These are phyloP conservation scores for Ametastegia equiseti DNA, from an alignment of 2,888 invertebrate species.

Conservation along the genomic window DNA sequence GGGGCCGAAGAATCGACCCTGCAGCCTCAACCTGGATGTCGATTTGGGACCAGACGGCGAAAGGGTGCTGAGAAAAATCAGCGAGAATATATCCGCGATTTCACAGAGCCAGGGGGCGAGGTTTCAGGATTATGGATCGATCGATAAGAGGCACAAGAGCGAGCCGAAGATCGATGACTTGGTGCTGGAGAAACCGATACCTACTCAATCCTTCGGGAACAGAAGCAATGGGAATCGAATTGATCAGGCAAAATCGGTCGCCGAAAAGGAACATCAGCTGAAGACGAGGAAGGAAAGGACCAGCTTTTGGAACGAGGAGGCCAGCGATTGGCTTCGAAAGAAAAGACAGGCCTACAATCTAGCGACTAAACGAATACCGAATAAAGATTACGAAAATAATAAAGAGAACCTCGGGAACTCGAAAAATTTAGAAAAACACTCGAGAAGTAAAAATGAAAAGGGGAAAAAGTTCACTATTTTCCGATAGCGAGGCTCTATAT, in stretches of 20 bases:
- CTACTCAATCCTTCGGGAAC: background rate
- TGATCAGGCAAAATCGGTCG: slow-evolving; percentile 37
- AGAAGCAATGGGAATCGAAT: background rate
- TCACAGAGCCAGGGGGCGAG: slow-evolving; percentile 63
- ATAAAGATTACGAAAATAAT: slow-evolving; percentile 57
- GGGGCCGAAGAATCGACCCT: slow-evolving; percentile 41
- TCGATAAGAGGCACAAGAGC: slow-evolving; percentile 58
- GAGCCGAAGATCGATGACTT: slow-evolving; percentile 13
- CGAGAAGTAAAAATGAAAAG: slow-evolving; percentile 61
- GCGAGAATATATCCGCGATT: slow-evolving; percentile 65
- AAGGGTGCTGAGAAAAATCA: slow-evolving; percentile 65
- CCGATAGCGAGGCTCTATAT: slow-evolving; percentile 52
- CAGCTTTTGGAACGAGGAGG: slow-evolving; percentile 69
- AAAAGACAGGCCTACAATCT: slow-evolving; percentile 68
- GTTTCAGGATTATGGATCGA: slow-evolving; percentile 70
- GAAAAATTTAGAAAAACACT: background rate
- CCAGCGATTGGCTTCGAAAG: slow-evolving; percentile 68
- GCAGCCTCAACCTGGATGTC: slow-evolving; percentile 14
- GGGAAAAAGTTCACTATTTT: slow-evolving; percentile 70
- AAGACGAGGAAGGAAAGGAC: slow-evolving; percentile 62
- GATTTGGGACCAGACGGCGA: slow-evolving; percentile 58
- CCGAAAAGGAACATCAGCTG: background rate
- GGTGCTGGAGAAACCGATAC: background rate
- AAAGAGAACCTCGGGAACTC: slow-evolving; percentile 64
- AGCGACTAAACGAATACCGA: slow-evolving; percentile 58